Evolutionary conservation across 2,888 invertebrate species (phyloP).

Genomic region (Thera britannica): DNA sequence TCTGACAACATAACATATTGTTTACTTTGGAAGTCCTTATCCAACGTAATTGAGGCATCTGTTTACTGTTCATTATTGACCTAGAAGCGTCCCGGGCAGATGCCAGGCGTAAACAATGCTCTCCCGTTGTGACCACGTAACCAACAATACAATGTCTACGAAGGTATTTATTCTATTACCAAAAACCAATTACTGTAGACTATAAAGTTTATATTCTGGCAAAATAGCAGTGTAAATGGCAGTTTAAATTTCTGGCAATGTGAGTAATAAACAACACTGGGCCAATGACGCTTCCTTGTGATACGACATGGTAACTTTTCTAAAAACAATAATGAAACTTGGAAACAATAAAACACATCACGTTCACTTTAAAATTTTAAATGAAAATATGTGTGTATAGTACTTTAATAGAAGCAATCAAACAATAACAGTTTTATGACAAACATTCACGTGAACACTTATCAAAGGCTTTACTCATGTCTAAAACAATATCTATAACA

Average conservation of each 20-base stretch:
- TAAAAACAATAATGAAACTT: background rate
- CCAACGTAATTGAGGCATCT: conserved; percentile 26
- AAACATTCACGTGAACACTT: no score
- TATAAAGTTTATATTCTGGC: background rate
- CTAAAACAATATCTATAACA: no score
- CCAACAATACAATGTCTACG: conserved; percentile 12
- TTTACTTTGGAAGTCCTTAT: conserved; percentile 29
- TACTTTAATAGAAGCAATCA: background rate
- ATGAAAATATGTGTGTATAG: no score
- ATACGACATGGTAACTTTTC: background rate
- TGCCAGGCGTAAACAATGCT: conserved; percentile 32
- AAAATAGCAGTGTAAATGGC: no score
- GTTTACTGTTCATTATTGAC: conserved; percentile 34
- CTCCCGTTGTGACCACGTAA: conserved; percentile 33
- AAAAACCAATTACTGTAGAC: background rate
- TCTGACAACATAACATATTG: conserved; percentile 29
- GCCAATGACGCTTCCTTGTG: conserved; percentile 10
- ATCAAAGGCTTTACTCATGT: no score
- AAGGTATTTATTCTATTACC: conserved; percentile 8
- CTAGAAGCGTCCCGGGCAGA: conserved; percentile 35
- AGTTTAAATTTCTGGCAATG: no score
- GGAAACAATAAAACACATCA: background rate
- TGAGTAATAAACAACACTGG: conserved; percentile 9
- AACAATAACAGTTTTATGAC: no score
- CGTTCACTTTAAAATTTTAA: background rate